Evolutionary conservation across 2,888 invertebrate genomes (phyloP).

Genomic region (Aelia acuminata): DNA sequence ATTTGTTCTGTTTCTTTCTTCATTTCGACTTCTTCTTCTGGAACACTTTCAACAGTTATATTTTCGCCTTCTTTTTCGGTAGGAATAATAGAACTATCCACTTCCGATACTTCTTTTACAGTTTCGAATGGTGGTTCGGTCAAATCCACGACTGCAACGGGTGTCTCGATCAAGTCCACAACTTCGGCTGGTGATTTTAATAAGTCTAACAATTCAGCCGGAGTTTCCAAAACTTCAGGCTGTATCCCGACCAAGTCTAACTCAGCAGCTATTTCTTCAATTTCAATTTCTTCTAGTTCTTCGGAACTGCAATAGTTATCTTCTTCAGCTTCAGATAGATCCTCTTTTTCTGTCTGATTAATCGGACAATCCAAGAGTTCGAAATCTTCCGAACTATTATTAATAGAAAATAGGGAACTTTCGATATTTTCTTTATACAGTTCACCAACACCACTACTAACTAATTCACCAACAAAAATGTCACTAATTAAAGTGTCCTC

Average conservation of each 20-base stretch:
- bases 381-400: neutral
- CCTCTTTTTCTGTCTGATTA: neutral
- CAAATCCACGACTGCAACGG: neutral
- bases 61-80: neutral
- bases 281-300: neutral
- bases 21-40: constrained; percentile 55
- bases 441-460: constrained; percentile 12
- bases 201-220: neutral
- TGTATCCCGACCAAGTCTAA: neutral
- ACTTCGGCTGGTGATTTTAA: neutral
- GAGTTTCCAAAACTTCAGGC: neutral
- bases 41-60: neutral
- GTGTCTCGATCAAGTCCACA: neutral
- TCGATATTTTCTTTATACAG: neutral
- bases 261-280: neutral
- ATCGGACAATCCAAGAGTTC: neutral
- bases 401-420: neutral
- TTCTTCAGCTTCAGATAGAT: neutral
- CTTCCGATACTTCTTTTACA: neutral
- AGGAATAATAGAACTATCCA: neutral
- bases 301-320: neutral
- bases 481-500: constrained; percentile 18
- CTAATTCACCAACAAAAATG: neutral
- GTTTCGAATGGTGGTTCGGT: neutral
- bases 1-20: constrained; percentile 47